phyloP scores from a whole-genome alignment of 2,797 vertebrate genomes.

The Numenius phaeopus region DNA sequence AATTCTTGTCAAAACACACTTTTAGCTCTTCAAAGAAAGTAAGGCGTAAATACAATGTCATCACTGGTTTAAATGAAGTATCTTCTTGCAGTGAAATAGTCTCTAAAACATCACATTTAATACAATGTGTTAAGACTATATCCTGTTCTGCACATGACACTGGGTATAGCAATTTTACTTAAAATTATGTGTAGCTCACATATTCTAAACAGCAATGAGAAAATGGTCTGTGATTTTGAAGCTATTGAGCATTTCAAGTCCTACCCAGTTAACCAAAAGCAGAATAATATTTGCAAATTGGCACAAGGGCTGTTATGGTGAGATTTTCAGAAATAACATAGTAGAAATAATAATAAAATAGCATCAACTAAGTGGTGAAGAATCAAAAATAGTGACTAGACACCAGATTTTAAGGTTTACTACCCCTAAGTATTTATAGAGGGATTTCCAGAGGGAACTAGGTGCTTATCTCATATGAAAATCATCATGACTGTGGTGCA shows the following conservation, averaged over 20 bases:
- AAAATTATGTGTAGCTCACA: not conserved
- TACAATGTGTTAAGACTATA: not conserved
- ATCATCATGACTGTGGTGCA: not conserved
- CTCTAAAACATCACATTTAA: not conserved
- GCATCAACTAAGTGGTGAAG: not conserved
- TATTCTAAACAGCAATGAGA: slow-evolving; percentile 7
- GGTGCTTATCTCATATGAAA: fast-evolving
- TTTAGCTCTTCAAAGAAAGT: not conserved
- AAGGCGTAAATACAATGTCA: not conserved
- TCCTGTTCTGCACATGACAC: not conserved
- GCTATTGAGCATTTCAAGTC: not conserved
- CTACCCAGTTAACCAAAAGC: not conserved
- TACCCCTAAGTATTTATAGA: not conserved
- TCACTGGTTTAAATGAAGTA: not conserved
- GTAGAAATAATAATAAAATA: not conserved
- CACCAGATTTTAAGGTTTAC: not conserved
- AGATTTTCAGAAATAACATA: not conserved
- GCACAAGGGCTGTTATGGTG: not conserved
- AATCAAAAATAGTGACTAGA: not conserved
- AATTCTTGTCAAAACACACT: slow-evolving; percentile 43
- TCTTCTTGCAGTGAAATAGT: not conserved
- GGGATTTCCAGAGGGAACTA: not conserved
- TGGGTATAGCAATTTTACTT: not conserved
- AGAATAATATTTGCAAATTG: not conserved
- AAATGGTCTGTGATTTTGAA: not conserved